Evolutionary conservation across 2,888 invertebrate genomes (phyloP).

Genomic region (Harpagoxenus sublaevis): DNA sequence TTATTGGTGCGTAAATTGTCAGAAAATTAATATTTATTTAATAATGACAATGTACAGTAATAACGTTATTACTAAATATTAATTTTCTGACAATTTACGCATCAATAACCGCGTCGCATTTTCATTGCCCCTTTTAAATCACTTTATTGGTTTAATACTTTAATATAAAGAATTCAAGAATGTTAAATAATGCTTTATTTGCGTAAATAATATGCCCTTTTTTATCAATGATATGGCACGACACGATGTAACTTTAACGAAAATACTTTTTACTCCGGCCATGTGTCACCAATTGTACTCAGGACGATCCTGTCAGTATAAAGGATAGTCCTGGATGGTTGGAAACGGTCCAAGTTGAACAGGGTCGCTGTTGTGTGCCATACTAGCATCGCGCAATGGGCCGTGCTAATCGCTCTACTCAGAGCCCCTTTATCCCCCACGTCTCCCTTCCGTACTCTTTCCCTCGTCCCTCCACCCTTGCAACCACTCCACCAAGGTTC

Average conservation of each 20-base stretch:
- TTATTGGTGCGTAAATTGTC: too few species aligned
- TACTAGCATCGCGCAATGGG: constrained; percentile 83
- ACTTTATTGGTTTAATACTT: too few species aligned
- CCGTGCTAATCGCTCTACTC: constrained; percentile 84
- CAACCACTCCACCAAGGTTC: constrained; percentile 63
- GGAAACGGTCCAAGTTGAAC: constrained; percentile 84
- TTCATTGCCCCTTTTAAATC: too few species aligned
- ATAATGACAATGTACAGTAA: too few species aligned
- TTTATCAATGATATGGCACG: neutral
- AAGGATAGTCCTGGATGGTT: constrained; percentile 80
- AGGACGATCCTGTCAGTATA: constrained; percentile 70
- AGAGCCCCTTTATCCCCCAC: constrained; percentile 75
- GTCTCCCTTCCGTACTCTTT: constrained; percentile 50
- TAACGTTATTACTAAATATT: too few species aligned
- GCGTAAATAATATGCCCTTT: neutral
- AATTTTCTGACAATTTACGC: too few species aligned
- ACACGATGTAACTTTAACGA: constrained; percentile 3
- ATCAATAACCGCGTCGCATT: too few species aligned
- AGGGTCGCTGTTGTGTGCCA: constrained; percentile 81
- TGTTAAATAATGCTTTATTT: constrained; percentile 10
- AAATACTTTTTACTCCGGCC: constrained; percentile 55
- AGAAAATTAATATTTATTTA: too few species aligned
- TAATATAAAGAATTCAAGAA: neutral
- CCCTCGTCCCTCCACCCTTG: constrained; percentile 56
- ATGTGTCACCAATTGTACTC: constrained; percentile 65